A percentile compares a stretch with the other conserved stretches of the same genome.
phyloP scores from a whole-genome alignment of 2,113 vertebrate genomes.

The Capreolus pygargus region DNA sequence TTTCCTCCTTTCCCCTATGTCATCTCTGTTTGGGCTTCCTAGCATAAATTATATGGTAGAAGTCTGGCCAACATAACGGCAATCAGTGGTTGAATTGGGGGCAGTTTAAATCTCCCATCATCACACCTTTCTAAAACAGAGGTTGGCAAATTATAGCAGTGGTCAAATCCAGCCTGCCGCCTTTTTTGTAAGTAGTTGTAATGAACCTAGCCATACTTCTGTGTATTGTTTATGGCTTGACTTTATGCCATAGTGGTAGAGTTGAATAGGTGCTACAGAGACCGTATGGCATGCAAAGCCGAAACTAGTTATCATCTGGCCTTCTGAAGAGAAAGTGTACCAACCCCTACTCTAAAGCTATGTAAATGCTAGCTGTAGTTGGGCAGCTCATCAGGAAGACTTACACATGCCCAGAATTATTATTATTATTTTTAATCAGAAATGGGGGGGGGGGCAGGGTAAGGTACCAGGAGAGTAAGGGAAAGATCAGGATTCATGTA shows the following conservation, averaged over 20 bases:
- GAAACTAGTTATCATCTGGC: neutral
- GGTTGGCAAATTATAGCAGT: neutral
- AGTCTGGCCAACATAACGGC: neutral
- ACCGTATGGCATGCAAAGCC: neutral
- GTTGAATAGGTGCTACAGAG: neutral
- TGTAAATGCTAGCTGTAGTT: neutral
- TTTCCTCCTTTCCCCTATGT: neutral
- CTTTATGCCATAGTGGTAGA: neutral
- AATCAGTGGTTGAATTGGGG: neutral
- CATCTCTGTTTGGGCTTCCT: neutral
- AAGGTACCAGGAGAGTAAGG: neutral
- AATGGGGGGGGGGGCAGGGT: neutral
- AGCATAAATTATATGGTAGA: neutral
- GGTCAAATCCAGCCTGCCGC: neutral
- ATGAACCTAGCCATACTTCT: neutral
- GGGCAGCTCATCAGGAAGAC: neutral
- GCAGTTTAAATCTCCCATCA: neutral
- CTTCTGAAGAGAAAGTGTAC: neutral
- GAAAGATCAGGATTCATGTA: constrained; percentile 12
- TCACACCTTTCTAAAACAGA: neutral
- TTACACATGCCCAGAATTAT: neutral
- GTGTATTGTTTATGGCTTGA: neutral
- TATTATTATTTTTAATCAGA: neutral
- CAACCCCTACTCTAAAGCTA: neutral
- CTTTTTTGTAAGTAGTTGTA: neutral